Base-by-base conservation (phyloP, 2,797 vertebrate genomes). In the Eulemur albifrons region DNA sequence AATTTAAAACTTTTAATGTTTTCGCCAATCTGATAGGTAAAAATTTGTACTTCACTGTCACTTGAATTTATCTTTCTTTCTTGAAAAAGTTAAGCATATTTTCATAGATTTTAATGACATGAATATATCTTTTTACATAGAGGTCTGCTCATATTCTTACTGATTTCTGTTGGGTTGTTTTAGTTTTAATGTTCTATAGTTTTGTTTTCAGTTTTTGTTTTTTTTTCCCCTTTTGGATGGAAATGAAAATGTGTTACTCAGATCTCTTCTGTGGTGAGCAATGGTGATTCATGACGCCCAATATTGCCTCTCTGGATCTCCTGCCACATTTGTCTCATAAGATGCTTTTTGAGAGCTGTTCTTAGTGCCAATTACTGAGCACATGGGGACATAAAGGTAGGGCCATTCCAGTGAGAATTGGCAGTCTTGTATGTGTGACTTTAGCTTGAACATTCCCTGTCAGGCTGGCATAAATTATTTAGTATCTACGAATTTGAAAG, bases 61-160 rank as follows among this genome's bases (percentile, higher is more conserved):
- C 17, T 69, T 96, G 17, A 61, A 35, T 87, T 59, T 72, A 30
- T 38, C 21, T 80, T 76, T 84, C 4, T 86, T 69, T 82, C 7
- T 38, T 69, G 7, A 85, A 81, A 61, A 15, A 15, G 5, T 86
- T n/a, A 79, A 93, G 10, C 9, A 9, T 59, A 79, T 73, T 89
- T 95, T 77, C 15, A n/a, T 23, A 93, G 50, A 7, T 77, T 86
- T 92, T 57, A 73, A 50, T 75, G 2, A 69, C 35, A 89, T 27
- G 0, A 45, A 82, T 82, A 6, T 50, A 18, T 30, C 40, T 70
- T 76, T 94, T 90, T 76, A 88, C 5, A 21, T 88, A 40, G 5
- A 89, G 1, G 0, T 83, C 23, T 63, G 30, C 0, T 69, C 17
- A 75, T 52, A 43, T 30, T 7, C 6, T 50, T 81, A 85, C 20